These are phyloP conservation scores for Rhingia campestris DNA, from an alignment of 2,888 invertebrate genomes.

Conservation along the genomic window DNA sequence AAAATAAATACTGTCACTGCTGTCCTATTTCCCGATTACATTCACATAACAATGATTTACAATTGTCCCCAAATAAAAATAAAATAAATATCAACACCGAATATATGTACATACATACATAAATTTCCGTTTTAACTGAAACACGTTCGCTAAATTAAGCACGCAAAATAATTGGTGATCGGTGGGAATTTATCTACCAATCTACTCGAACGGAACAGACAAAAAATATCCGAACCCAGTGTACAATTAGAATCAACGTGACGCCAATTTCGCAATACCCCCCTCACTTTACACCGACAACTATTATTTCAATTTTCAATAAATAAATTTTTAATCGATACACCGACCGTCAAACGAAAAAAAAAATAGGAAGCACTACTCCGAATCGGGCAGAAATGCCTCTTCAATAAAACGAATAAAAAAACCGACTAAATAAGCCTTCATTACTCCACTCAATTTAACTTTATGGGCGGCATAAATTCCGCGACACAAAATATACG, in stretches of 20 bases:
- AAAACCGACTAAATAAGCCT: conserved; percentile 57
- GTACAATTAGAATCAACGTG: conserved; percentile 16
- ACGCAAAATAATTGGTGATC: conserved; percentile 31
- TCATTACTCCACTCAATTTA: conserved; percentile 81
- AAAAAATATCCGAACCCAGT: background rate
- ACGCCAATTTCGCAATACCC: conserved; percentile 13
- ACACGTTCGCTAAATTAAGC: conserved; percentile 40
- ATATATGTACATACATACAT: background rate
- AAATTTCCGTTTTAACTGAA: background rate
- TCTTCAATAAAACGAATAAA: background rate
- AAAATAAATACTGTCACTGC: too few species aligned
- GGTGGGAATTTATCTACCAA: conserved; percentile 22
- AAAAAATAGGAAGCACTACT: background rate
- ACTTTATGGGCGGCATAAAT: conserved; percentile 81
- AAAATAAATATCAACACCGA: background rate
- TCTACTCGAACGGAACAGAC: background rate
- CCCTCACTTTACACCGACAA: conserved; percentile 12
- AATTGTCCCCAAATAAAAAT: background rate
- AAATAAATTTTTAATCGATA: conserved; percentile 42
- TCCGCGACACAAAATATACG: conserved; percentile 73
- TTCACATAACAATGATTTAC: too few species aligned
- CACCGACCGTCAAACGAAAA: background rate
- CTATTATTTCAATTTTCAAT: conserved; percentile 47
- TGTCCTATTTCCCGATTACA: too few species aligned
- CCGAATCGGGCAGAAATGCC: background rate